Base-by-base conservation (phyloP, 2,113 vertebrate genomes). In the Brachyhypopomus occidentalis region DNA sequence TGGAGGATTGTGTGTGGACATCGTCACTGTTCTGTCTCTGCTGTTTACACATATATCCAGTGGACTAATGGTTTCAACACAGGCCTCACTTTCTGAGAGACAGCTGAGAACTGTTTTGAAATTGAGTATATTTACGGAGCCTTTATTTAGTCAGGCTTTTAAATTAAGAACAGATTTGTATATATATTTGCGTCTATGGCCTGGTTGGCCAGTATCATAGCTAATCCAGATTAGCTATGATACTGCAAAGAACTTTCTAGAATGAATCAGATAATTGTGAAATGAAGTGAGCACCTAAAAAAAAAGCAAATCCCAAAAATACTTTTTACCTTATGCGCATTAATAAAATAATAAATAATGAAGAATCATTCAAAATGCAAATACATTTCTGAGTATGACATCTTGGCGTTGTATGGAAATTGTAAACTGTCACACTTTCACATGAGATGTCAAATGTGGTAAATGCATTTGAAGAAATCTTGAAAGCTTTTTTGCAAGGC, bases 31-130 rank as follows among this genome's bases (percentile, higher is more conserved):
- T 86, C 83, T 78, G 56, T 70, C 83, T 70, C 45, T 52, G 80
- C 84, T 86, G 67, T 30, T 89, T 87, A 89, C 78, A 88, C 72
- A 90, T 90, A 88, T 80, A 87, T 85, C 27, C 75, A 83, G 30
- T 63, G 77, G 75, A 45, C 80, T 79, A 87, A 84, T 60, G 23
- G 83, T 38, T 83, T 74, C 60, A 78, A 20, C 22, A 73, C 23
- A 30, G 11, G 36, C 7, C 30, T 38, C 36, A 36, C 12, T 8
- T 38, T n/a, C 63, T 66, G 16, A 3, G n/a, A 23, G 25, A 59
- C 25, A 63, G 38, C 78, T 59, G 48, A 67, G 63, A 69, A 14
- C 67, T 71, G 14, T 23, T 19, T 58, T 16, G 56, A 58, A 58
- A 14, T 17, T 19, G 5, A 58, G 2, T 66, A 17, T 36, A 36